Evolutionary conservation across 2,888 invertebrate species (phyloP), one percentile per base, ranked within the genome.

Genomic region (Homarus gammarus): DNA sequence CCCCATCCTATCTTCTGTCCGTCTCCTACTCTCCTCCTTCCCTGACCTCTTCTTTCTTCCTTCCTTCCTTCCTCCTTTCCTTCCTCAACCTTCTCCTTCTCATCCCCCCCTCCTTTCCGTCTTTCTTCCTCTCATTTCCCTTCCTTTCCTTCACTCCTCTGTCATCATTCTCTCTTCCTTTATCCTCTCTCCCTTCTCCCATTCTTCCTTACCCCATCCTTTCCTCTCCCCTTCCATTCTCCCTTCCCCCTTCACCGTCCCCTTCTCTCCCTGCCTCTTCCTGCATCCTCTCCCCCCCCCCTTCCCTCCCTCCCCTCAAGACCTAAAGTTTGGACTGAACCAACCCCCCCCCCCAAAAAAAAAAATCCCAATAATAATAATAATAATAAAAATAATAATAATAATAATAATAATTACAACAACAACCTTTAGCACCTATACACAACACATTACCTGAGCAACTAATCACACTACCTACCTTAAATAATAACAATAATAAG

Each of bases 221-320:
- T 2, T 18, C 38, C 2, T 27, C 6, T 10, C 8, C n/a, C 73
- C 40, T 40, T 36, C 3, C 38, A 5, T n/a, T 44, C 27, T n/a
- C 33, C 38, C 38, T 18, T 56, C 33, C 31, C 44, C 56, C 36
- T 6, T 56, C 79, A 33, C 36, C 33, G 61, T 79, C 79, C 27
- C 31, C 22, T 40, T 33, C 81, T 81, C 64, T 64, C 81, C 56
- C 33, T 56, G 36, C 22, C 75, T 38, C 75, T 75, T 49, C 27
- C 38, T 73, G 22, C 33, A 18, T 33, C 2, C 72, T 72, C 72
- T 31, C 72, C 22, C 72, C 6, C 72, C 22, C 72, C 6, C 72
- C 3, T 33, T 31, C 72, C 22, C 72, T 31, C 72, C 22, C 72
- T 33, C 12, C 22, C 27, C 33, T 12, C 33, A n/a, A n/a, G n/a